phyloP scores from a whole-genome alignment of 2,888 invertebrate species.

The Polia nebulosa region DNA sequence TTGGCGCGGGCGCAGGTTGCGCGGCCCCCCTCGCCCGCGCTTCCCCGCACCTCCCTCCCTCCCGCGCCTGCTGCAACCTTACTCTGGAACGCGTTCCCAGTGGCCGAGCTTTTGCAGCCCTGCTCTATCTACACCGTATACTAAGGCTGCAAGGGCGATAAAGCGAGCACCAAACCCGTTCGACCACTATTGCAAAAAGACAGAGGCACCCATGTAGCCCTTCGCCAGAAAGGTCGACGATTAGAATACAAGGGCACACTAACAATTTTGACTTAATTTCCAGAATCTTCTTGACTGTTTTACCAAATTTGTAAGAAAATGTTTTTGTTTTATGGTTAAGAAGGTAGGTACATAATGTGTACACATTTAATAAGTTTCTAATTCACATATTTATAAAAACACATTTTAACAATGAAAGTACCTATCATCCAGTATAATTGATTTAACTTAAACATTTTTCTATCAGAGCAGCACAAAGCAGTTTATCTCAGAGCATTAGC shows the following conservation, averaged over 20 bases:
- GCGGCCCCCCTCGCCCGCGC: conserved; percentile 64
- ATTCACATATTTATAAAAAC: background rate
- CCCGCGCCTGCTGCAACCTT: conserved; percentile 72
- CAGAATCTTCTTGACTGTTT: conserved; percentile 33
- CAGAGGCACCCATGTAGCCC: conserved; percentile 65
- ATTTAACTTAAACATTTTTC: background rate
- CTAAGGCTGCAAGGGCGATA: conserved; percentile 82
- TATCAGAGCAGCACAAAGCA: conserved; percentile 20
- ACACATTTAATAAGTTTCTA: background rate
- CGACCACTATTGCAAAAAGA: conserved; percentile 72
- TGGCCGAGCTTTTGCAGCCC: conserved; percentile 84
- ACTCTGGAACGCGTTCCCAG: conserved; percentile 79
- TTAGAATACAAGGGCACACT: conserved; percentile 65
- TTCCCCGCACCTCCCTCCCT: conserved; percentile 60
- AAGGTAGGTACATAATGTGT: background rate
- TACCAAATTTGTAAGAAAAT: background rate
- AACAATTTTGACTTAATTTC: conserved; percentile 45
- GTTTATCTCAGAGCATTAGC: conserved; percentile 39
- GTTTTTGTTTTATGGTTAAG: background rate
- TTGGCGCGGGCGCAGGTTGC: conserved; percentile 82
- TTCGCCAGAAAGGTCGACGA: conserved; percentile 65
- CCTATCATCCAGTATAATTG: background rate
- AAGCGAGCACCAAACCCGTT: conserved; percentile 80
- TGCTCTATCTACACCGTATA: conserved; percentile 78
- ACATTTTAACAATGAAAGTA: conserved; percentile 5